Percentiles rank a stretch among this genome's conserved stretches.
Conservation (phyloP, 2,888 invertebrate genomes). For the Pristionchus entomophagus region DNA sequence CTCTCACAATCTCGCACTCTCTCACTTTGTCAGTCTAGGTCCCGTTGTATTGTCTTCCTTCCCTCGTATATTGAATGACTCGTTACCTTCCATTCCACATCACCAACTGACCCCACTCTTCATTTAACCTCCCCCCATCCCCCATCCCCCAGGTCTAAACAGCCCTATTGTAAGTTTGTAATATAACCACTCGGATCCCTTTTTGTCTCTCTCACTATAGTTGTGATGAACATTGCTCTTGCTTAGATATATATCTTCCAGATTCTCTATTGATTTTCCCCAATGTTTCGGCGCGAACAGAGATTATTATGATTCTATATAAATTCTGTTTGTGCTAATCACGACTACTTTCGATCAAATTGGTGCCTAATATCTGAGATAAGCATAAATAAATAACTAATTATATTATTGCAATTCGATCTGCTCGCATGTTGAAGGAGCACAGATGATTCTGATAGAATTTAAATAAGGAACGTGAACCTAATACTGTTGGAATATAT, state of each 20-base stretch:
- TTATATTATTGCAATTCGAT: no score
- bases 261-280: background rate
- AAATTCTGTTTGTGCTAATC: background rate
- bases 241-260: background rate
- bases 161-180: background rate
- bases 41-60: background rate
- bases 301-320: constrained; percentile 33
- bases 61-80: background rate
- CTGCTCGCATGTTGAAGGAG: no score
- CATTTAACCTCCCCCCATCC: background rate
- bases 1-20: background rate
- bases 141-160: no score
- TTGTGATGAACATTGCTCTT: background rate
- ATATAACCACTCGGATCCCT: background rate
- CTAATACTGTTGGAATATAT: no score
- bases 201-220: no score
- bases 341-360: constrained; percentile 6
- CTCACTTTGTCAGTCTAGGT: background rate
- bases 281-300: background rate
- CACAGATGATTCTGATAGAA: no score
- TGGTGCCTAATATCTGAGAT: constrained; percentile 12
- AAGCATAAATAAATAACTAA: constrained; percentile 35
- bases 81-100: background rate
- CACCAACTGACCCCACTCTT: background rate
- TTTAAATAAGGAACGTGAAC: no score